phyloP scores from a whole-genome alignment of 2,888 invertebrate species.

The Drosophila ezoana region DNA sequence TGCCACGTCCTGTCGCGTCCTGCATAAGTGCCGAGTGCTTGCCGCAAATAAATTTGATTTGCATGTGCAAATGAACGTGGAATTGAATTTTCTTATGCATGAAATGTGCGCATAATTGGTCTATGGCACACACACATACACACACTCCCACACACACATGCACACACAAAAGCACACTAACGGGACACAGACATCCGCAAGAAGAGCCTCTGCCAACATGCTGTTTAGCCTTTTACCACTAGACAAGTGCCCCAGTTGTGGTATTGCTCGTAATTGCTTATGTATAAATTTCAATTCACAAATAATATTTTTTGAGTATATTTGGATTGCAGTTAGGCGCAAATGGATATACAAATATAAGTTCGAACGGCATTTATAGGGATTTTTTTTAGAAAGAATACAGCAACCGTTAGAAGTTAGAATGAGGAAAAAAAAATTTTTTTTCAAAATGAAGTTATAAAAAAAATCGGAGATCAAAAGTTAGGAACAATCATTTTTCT shows the following conservation, averaged over 20 bases:
- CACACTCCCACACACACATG: slow-evolving; percentile 19
- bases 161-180: slow-evolving; percentile 41
- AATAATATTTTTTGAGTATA: slow-evolving; percentile 22
- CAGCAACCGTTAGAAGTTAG: no score
- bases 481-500: no score
- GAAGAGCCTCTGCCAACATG: slow-evolving; percentile 39
- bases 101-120: slow-evolving; percentile 80
- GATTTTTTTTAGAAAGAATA: no score
- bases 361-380: no score
- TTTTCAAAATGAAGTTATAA: no score
- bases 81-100: slow-evolving; percentile 82
- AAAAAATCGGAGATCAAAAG: no score
- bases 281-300: slow-evolving; percentile 55
- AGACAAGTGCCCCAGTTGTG: slow-evolving; percentile 52
- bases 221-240: slow-evolving; percentile 49
- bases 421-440: no score
- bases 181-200: slow-evolving; percentile 25
- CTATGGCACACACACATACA: slow-evolving; percentile 42
- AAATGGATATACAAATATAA: background rate
- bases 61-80: slow-evolving; percentile 81
- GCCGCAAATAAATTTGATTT: slow-evolving; percentile 80
- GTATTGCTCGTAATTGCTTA: slow-evolving; percentile 54
- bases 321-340: slow-evolving; percentile 17
- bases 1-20: slow-evolving; percentile 44
- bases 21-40: slow-evolving; percentile 67